Evolutionary conservation across 2,888 invertebrate genomes (phyloP).

Genomic region (Eurois occulta): DNA sequence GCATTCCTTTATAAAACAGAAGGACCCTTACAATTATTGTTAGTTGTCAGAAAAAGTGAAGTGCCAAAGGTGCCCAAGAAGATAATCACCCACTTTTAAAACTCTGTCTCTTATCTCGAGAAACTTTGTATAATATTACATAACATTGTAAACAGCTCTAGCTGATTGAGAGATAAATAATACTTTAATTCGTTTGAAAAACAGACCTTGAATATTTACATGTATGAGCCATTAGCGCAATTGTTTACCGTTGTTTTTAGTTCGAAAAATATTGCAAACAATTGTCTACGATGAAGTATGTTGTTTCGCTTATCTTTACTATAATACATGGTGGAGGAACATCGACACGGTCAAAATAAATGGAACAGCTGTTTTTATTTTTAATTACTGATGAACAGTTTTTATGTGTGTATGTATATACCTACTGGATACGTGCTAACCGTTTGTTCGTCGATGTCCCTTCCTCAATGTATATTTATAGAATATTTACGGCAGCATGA

Average conservation of each 20-base stretch:
- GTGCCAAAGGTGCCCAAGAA: neutral
- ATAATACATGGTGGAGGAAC: no score
- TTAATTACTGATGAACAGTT: no score
- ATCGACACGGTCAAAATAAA: neutral
- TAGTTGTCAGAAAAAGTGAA: neutral
- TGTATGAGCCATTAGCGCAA: neutral
- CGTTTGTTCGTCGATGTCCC: no score
- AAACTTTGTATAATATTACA: neutral
- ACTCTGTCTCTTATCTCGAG: neutral
- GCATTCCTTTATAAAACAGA: neutral
- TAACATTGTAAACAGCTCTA: neutral
- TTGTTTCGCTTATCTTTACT: neutral
- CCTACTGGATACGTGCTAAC: no score
- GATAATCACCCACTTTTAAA: neutral
- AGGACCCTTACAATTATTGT: neutral
- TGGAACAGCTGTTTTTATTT: no score
- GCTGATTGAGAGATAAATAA: neutral
- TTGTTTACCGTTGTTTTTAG: conserved; percentile 1
- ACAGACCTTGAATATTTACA: conserved; percentile 4
- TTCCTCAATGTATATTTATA: no score
- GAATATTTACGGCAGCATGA: neutral
- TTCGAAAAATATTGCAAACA: neutral
- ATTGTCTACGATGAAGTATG: neutral
- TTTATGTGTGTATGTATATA: no score
- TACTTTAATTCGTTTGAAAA: neutral